Base-by-base conservation (phyloP, 2,113 vertebrate species). In the Onychorhynchus coronatus region DNA sequence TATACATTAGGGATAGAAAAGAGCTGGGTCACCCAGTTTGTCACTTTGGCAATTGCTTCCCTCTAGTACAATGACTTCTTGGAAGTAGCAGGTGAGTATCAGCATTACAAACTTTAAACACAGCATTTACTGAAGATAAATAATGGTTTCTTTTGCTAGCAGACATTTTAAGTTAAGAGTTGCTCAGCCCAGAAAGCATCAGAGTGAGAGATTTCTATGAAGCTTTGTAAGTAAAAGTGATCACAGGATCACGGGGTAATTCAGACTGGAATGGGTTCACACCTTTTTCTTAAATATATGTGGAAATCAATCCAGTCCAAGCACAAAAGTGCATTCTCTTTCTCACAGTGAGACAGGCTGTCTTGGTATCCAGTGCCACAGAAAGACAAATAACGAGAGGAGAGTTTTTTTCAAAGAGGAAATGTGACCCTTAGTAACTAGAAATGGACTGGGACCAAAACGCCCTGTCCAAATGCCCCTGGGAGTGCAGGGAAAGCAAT, bases 391-490 rank as follows among this genome's bases (percentile, higher is more conserved):
- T 47, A 96, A 70, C 30, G 28, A 89, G 58, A 72, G 41, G 9
- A 22, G 28, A 62, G 13, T 28, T 93, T 96, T 93, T 96, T 94
- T 93, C 83, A 86, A 84, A 95, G 61, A 88, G 72, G 47, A 86
- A 77, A 71, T 35, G 49, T 63, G 90, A 74, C 52, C 75, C 61
- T 90, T 85, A 93, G 88, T 81, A 95, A 90, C 72, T 59, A 47
- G 77, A 91, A 85, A 89, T 80, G 90, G 72, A 55, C 55, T 42
- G 68, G 59, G 72, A 95, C 79, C 88, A 95, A 83, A 90, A 67
- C 3, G 2, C 50, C 75, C 72, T 30, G 13, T 76, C 55, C 58
- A 63, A 92, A 63, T 19, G 59, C 78, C 55, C 67, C 75, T 58
- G 82, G 72, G 85, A 90, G 41, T 9, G 39, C 61, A 77, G 71